A percentile compares a stretch with the other conserved stretches of the same genome.
Conservation (phyloP, 2,797 vertebrate genomes). For the Halcyon smyrnensis region DNA sequence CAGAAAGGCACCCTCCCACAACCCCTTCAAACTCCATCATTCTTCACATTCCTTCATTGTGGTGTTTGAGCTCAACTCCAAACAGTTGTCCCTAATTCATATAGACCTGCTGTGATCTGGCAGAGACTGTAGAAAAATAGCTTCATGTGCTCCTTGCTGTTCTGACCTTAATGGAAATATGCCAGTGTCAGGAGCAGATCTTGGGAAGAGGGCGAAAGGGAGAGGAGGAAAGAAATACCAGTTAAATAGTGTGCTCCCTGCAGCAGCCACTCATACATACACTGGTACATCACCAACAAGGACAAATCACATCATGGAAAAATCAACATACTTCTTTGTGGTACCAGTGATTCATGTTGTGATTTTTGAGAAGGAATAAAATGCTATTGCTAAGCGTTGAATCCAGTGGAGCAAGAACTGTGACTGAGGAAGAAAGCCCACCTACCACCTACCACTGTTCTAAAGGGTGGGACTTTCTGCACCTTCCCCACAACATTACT, state of each 20-base stretch:
- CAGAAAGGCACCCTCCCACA: background rate
- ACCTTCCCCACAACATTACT: background rate
- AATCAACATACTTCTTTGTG: background rate
- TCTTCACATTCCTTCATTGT: background rate
- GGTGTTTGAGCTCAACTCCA: background rate
- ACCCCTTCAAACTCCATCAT: rapidly evolving
- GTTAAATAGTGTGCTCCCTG: background rate
- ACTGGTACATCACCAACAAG: background rate
- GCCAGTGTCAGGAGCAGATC: background rate
- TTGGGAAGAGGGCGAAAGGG: background rate
- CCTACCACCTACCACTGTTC: rapidly evolving
- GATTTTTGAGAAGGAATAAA: background rate
- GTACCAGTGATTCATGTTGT: background rate
- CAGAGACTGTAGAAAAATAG: background rate
- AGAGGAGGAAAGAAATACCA: background rate
- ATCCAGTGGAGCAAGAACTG: background rate
- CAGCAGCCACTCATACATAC: background rate
- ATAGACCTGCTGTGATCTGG: background rate
- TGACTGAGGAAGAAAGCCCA: background rate
- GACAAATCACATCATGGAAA: background rate
- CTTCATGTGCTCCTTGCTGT: background rate
- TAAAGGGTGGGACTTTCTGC: background rate
- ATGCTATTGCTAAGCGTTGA: background rate
- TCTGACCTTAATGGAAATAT: background rate
- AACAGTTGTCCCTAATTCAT: background rate